Evolutionary conservation across 2,888 invertebrate genomes (phyloP), one percentile per base, ranked within the genome.

Genomic region (Pristionchus japonicus): DNA sequence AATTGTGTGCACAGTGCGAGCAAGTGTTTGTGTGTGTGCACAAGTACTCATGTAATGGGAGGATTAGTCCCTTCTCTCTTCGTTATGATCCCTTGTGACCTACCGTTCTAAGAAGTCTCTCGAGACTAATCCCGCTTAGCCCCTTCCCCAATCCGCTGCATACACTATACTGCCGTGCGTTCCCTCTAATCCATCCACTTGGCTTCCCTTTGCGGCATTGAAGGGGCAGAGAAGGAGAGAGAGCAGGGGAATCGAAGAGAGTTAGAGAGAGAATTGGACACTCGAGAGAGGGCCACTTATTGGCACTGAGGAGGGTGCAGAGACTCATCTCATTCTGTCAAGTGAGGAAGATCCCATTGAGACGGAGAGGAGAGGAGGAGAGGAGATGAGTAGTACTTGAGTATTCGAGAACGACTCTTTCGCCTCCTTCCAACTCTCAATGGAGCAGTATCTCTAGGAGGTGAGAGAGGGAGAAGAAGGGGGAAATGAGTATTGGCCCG

Each of bases 321-420:
- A n/a, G 64, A 67, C 34, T 67, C 64, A 67, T 67, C 31, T n/a
- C 31, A 67, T 67, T 31, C 64, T n/a, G n/a, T n/a, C n/a, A n/a
- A n/a, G n/a, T n/a, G n/a, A n/a, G n/a, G n/a, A n/a, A n/a, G 74
- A 74, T 37, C 74, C 64, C 64, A 67, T 67, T 67, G 74, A 74
- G n/a, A n/a, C n/a, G n/a, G n/a, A n/a, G n/a, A n/a, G n/a, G n/a
- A n/a, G n/a, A n/a, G n/a, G n/a, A n/a, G n/a, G n/a, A n/a, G 74
- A 74, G 3, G 74, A 74, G 70, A 64, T 2, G 70, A 37, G 74
- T 74, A 74, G 74, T 74, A 74, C 74, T 74, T 40, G 40, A 74
- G 74, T 74, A 74, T 74, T 74, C 74, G 37, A 40, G 74, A 74
- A 74, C 74, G 23, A 74, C 40, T 40, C 37, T 40, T 67, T 67